Conservation (phyloP, 2,113 vertebrate genomes). For the Coptodon rendalli region DNA sequence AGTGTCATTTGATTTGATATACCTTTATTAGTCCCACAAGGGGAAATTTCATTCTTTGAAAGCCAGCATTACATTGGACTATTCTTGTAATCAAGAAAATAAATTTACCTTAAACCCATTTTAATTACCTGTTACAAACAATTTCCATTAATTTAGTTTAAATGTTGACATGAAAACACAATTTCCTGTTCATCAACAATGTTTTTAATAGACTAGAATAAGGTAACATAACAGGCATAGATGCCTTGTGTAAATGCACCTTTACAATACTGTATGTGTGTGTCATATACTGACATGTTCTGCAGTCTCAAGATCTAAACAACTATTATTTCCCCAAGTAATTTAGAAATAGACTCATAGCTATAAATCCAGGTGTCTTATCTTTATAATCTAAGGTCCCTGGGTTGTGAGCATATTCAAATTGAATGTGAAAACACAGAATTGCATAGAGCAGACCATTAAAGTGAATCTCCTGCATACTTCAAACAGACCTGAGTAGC, state of each 20-base stretch:
- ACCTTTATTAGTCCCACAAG: too few relatives aligned
- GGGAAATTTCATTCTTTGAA: background rate
- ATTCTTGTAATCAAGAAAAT: background rate
- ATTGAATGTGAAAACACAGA: conserved; percentile 25
- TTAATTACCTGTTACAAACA: background rate
- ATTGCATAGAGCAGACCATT: conserved; percentile 1
- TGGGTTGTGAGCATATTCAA: conserved; percentile 29
- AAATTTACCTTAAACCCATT: background rate
- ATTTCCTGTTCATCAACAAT: background rate
- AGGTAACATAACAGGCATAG: background rate
- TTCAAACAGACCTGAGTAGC: conserved; percentile 49
- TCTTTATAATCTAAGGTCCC: background rate
- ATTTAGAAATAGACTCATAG: background rate
- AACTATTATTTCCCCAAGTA: background rate
- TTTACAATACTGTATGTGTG: background rate
- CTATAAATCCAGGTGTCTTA: background rate
- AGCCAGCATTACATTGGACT: background rate
- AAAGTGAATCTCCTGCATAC: conserved; percentile 17
- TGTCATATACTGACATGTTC: background rate
- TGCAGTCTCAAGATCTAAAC: background rate
- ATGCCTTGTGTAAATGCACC: background rate
- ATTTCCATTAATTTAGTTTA: background rate
- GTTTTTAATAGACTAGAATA: background rate
- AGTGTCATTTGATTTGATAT: background rate
- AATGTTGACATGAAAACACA: background rate